Evolutionary conservation across 2,113 vertebrate species (phyloP), one percentile per base, ranked within the genome.

Genomic region (Urocitellus parryii): DNA sequence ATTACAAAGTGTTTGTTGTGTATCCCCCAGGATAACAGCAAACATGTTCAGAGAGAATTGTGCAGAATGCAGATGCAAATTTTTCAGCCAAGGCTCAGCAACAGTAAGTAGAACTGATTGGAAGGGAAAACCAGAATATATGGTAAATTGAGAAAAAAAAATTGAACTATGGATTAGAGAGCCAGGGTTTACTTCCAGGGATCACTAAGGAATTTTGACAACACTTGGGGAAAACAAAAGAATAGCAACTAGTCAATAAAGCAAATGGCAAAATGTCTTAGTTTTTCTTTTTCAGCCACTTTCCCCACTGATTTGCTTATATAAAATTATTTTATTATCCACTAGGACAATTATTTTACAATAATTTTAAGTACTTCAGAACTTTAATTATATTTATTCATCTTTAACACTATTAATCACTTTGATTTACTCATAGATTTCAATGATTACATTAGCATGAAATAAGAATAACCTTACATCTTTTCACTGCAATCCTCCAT

Each of bases 351-450:
- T 1, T 58, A 58, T 74, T 88, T 91, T 82, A 29, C 9, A 58
- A 79, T 61, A 39, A 24, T 61, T 94, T 89, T 39, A 80, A n/a
- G 8, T 34, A 39, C 7, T 61, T 22, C 32, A 80, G 42, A 45
- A 74, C 88, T 82, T 86, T 39, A 87, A 77, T 37, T 72, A 6
- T 45, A 25, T 70, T 63, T 91, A 73, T 84, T 88, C 72, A 91
- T 72, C 70, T 27, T 68, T 80, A 70, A 76, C 17, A 77, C n/a
- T 74, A 76, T 53, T 88, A 91, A 51, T 88, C 63, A 91, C 37
- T 78, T 51, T 63, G 48, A 84, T 32, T 77, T 74, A 63, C 20
- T 63, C 39, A 81, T 32, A 72, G 76, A 83, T 53, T 79, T 42
- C 65, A 58, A 87, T n/a, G 27, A 79, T 51, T 80, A 80, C 61